phyloP scores from a whole-genome alignment of 92 coral and sea anemone species.

The Heliopora coerulea region DNA sequence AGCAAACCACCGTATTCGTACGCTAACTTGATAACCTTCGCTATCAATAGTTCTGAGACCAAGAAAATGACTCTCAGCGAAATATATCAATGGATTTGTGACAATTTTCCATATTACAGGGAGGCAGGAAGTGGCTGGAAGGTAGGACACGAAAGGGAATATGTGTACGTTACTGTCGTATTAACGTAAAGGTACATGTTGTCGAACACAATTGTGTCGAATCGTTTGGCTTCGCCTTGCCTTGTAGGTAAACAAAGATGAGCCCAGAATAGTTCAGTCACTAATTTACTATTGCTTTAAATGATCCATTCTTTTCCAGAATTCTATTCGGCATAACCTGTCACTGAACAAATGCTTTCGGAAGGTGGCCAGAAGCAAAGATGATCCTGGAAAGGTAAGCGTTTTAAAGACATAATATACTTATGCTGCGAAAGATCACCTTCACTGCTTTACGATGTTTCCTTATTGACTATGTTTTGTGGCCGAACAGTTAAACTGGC shows the following conservation, averaged over 20 bases:
- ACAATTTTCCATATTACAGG: conserved; percentile 94
- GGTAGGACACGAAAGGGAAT: conserved; percentile 44
- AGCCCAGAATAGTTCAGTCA: background rate
- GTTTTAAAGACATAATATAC: background rate
- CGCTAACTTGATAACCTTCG: conserved; percentile 97
- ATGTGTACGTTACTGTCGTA: background rate
- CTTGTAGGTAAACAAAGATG: no score
- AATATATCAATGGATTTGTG: conserved; percentile 98
- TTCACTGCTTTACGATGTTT: no score
- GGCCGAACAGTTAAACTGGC: background rate
- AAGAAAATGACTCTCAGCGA: conserved; percentile 99
- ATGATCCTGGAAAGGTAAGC: conserved; percentile 91
- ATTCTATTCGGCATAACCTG: conserved; percentile 91
- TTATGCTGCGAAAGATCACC: no score
- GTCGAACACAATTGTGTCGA: background rate
- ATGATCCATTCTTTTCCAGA: conserved; percentile 58
- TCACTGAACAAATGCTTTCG: conserved; percentile 92
- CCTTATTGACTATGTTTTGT: no score
- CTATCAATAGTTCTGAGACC: conserved; percentile 92
- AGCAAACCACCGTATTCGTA: conserved; percentile 98
- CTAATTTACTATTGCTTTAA: conserved; percentile 10
- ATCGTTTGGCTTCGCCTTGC: conserved; percentile 24
- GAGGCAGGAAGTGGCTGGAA: conserved; percentile 99
- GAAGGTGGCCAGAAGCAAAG: conserved; percentile 97
- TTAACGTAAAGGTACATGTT: background rate